Base-by-base conservation (phyloP, 2,113 vertebrate genomes). In the Tupaia tana region DNA sequence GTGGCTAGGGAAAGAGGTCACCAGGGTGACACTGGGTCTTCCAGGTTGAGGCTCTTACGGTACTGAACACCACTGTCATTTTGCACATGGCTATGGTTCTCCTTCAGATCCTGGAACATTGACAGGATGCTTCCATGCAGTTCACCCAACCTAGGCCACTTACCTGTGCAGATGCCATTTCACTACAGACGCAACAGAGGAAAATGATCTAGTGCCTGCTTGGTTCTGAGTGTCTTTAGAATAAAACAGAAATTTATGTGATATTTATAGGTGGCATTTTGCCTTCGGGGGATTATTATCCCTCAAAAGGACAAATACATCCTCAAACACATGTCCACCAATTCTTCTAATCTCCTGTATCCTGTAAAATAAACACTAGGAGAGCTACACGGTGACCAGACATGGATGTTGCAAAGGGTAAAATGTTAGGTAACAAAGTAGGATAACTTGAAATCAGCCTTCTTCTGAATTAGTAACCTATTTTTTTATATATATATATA, bases 391-490 rank as follows among this genome's bases (percentile, higher is more conserved):
- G 58, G 25, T 64, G 54, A 73, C 8, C 69, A 84, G 64, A 58
- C 9, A 4, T 25, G 52, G 69, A 84, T 34, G 34, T 4, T 71
- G 31, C 25, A 75, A 29, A 59, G 59, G 61, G 56, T 86, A 84
- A 88, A 95, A 96, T 95, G 89, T 90, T 79, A 94, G 89, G 56
- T 94, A 81, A 82, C 63, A 80, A 95, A 92, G 63, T 81, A 96
- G 71, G 87, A 43, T 58, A 91, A n/a, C 78, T 87, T 66, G 86
- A 91, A 96, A 97, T 73, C 89, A 91, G 92, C 61, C 80, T 84
- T 84, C 12, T 69, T 54, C 81, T 73, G 34, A 89, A 93, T 83
- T 93, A 94, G 79, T 91, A 95, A 88, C 79, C 91, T 94, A 86
- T 85, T 95, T 94, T 84, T 52, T 56, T 43, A 43, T 43, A 43